Base-by-base conservation (phyloP, 92 coral and sea anemone species). In the Actinostola sp. region DNA sequence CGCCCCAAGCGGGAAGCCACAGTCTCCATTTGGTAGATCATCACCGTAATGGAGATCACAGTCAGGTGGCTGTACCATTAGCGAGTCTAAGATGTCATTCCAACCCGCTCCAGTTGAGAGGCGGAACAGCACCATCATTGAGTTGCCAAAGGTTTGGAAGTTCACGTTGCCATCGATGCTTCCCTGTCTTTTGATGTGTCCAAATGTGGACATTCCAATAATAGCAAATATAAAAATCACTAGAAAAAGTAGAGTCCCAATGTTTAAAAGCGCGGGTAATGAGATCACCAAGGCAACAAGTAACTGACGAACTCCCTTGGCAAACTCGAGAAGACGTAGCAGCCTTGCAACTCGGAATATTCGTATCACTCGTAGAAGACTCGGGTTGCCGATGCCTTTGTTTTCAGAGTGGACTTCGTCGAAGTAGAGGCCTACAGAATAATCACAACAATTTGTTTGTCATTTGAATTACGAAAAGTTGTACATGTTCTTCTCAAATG, bases 201-300 rank as follows among this genome's bases (percentile, higher is more conserved):
- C 93, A 62, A 92, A 95, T 34, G 97, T 86, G 0, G 95, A 82
- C 99, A 95, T 95, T 63, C 97, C 99, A 78, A 95, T 87, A 55
- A 88, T 74, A 42, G 97, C 99, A 66, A 89, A 95, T 50, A 93
- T 92, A 64, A 92, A 93, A 36, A 93, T 91, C 8, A 93, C 93
- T 23, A 93, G 88, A 38, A 93, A 87, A n/a, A 93, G 86, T 31
- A 93, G 65, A 36, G 93, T 88, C 2, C 98, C 96, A 30, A 93
- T 91, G 82, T 93, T 93, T 23, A 93, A 63, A 13, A 93, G 87
- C 20, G 98, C 96, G 52, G 98, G 98, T 16, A 93, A 82, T 1
- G 98, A 93, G 8, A 93, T 80, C 16, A 91, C 88, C 44, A 93
- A 75, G 34, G 98, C 98, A 16, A 91, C 91, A 4, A 92, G 86